Conservation (phyloP, 2,888 invertebrate genomes). For the Drosophila lutescens region DNA sequence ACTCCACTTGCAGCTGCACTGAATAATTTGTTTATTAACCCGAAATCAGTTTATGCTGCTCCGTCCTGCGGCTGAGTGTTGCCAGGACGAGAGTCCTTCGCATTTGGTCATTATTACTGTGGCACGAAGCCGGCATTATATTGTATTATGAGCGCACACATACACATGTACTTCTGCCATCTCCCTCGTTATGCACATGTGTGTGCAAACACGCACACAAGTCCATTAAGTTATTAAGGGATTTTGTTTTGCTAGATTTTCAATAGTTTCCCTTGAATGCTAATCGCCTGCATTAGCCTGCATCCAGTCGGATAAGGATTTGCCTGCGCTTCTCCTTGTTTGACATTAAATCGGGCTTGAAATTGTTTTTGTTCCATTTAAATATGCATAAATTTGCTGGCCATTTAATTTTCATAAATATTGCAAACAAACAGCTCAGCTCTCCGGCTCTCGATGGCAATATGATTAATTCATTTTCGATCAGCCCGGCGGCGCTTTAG, state of each 20-base stretch:
- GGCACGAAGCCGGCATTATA: slow-evolving; percentile 49
- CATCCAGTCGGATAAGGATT: slow-evolving; percentile 27
- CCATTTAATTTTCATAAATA: slow-evolving; percentile 51
- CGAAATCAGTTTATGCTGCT: slow-evolving; percentile 68
- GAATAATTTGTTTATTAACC: slow-evolving; percentile 80
- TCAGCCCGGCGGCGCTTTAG: slow-evolving; percentile 2
- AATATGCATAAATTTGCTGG: slow-evolving; percentile 62
- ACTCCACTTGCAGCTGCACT: slow-evolving; percentile 52
- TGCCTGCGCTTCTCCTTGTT: slow-evolving; percentile 29
- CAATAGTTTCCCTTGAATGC: slow-evolving; percentile 50
- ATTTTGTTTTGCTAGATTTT: slow-evolving; percentile 63
- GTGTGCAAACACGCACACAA: slow-evolving; percentile 58
- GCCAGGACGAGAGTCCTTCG: slow-evolving; percentile 34
- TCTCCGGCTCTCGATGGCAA: slow-evolving; percentile 2
- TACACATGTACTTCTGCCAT: not conserved
- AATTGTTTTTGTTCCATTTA: slow-evolving; percentile 60
- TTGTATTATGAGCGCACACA: slow-evolving; percentile 32
- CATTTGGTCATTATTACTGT: slow-evolving; percentile 60
- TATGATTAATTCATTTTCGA: slow-evolving; percentile 35
- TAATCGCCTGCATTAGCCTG: slow-evolving; percentile 44
- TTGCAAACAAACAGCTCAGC: slow-evolving; percentile 11
- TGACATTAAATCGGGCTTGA: slow-evolving; percentile 44
- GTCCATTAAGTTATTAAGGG: slow-evolving; percentile 80
- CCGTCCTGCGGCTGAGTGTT: not conserved
- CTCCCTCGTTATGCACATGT: slow-evolving; percentile 18